A percentile compares a stretch with the other conserved stretches of the same genome.
These are phyloP conservation scores for Smittia aterrima DNA, from an alignment of 2,888 invertebrate genomes.

Conservation along the genomic window DNA sequence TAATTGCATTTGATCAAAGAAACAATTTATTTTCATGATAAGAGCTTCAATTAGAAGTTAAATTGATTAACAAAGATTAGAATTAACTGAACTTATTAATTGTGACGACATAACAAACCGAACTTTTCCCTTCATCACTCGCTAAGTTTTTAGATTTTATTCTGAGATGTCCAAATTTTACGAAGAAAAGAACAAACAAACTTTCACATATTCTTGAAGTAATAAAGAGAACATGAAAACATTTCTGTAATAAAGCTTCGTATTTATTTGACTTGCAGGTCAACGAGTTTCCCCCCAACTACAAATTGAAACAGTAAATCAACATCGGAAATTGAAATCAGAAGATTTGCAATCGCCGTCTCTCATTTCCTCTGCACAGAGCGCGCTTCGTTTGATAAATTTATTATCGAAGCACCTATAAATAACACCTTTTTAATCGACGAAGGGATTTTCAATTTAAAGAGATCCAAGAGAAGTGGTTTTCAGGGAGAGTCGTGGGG, in stretches of 20 bases:
- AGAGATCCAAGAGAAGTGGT: background rate
- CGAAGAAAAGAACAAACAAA: background rate
- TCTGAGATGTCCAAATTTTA: conserved; percentile 9
- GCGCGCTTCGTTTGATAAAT: conserved; percentile 39
- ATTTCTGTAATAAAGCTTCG: background rate
- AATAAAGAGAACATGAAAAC: conserved; percentile 3
- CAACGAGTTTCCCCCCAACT: background rate
- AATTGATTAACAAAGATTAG: conserved; percentile 19
- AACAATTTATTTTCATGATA: background rate
- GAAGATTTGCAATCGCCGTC: background rate
- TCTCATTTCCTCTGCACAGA: background rate
- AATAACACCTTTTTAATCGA: conserved; percentile 42
- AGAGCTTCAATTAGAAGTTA: background rate
- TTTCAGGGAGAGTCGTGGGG: no score
- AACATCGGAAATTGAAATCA: conserved; percentile 3
- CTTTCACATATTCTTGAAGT: conserved; percentile 11
- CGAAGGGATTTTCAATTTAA: conserved; percentile 6
- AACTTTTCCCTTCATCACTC: background rate
- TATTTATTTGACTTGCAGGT: background rate
- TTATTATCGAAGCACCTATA: conserved; percentile 41
- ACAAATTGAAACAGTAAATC: background rate
- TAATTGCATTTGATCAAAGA: background rate
- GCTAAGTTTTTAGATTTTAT: background rate
- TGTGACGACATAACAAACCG: background rate
- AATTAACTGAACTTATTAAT: background rate